Conservation (phyloP, 2,113 vertebrate species). For the Tringa solitaria region DNA sequence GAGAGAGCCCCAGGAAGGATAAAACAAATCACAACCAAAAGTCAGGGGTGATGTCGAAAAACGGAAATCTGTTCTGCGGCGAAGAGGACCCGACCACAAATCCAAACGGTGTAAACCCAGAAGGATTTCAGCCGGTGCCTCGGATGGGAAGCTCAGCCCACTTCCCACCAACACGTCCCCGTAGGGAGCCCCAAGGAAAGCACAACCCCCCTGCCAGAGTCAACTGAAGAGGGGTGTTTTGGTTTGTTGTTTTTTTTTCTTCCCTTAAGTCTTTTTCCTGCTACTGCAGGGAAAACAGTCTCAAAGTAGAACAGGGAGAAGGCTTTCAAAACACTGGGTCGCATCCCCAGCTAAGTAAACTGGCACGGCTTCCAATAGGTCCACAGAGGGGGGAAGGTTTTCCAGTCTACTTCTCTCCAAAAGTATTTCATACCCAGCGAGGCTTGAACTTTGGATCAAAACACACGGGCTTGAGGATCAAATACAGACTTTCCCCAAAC, state of each 20-base stretch:
- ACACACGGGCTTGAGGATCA: not conserved
- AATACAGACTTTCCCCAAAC: not conserved
- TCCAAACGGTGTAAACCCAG: not conserved
- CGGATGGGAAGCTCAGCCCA: not conserved
- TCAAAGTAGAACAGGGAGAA: not conserved
- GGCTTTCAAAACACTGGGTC: not conserved
- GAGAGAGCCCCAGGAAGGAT: not conserved
- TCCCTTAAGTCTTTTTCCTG: not conserved
- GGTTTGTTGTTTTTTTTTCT: not conserved
- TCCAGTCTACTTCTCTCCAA: not conserved
- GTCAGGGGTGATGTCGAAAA: not conserved
- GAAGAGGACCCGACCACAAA: not conserved
- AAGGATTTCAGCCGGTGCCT: not conserved
- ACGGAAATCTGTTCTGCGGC: not conserved
- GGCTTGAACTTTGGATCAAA: conserved; percentile 27
- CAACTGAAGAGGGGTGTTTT: not conserved
- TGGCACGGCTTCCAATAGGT: not conserved
- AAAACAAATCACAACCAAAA: not conserved
- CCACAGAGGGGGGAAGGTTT: not conserved
- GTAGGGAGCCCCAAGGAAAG: not conserved
- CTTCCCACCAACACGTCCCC: not conserved
- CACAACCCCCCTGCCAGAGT: not conserved
- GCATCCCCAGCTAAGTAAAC: not conserved
- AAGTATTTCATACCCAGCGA: not conserved
- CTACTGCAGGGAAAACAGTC: not conserved